Conservation (phyloP, 92 coral and sea anemone species). For the Chrysogorgia sp. region DNA sequence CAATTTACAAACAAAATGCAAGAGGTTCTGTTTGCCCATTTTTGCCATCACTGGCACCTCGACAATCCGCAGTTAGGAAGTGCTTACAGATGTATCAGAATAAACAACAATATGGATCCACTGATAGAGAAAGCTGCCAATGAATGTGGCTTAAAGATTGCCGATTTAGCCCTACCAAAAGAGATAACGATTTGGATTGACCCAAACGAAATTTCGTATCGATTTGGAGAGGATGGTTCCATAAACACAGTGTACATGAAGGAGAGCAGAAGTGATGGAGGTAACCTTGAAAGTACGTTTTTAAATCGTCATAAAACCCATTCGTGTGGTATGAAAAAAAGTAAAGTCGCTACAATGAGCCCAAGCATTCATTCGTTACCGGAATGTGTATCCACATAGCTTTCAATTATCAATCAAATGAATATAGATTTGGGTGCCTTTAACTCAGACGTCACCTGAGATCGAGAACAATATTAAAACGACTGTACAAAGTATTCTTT, state of each 20-base stretch:
- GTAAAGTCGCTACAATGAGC: slow-evolving; percentile 26
- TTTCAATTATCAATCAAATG: neutral
- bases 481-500: slow-evolving; percentile 8
- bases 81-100: slow-evolving; percentile 96
- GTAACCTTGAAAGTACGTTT: slow-evolving; percentile 22
- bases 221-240: slow-evolving; percentile 99
- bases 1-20: slow-evolving; percentile 84
- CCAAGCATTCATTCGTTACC: slow-evolving; percentile 31
- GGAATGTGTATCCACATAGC: slow-evolving; percentile 40
- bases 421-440: neutral
- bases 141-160: slow-evolving; percentile 72
- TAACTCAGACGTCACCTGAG: slow-evolving; percentile 2
- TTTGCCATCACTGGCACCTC: slow-evolving; percentile 98
- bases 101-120: slow-evolving; percentile 88
- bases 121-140: slow-evolving; percentile 80
- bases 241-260: slow-evolving; percentile 68
- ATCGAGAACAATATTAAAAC: neutral
- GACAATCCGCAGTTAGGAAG: slow-evolving; percentile 99
- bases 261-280: slow-evolving; percentile 51
- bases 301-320: slow-evolving; percentile 46
- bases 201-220: slow-evolving; percentile 91
- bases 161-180: slow-evolving; percentile 76
- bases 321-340: slow-evolving; percentile 36
- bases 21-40: slow-evolving; percentile 91
- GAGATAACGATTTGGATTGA: slow-evolving; percentile 98